phyloP scores from a whole-genome alignment of 2,888 invertebrate genomes.

The Drosophila mimetica region DNA sequence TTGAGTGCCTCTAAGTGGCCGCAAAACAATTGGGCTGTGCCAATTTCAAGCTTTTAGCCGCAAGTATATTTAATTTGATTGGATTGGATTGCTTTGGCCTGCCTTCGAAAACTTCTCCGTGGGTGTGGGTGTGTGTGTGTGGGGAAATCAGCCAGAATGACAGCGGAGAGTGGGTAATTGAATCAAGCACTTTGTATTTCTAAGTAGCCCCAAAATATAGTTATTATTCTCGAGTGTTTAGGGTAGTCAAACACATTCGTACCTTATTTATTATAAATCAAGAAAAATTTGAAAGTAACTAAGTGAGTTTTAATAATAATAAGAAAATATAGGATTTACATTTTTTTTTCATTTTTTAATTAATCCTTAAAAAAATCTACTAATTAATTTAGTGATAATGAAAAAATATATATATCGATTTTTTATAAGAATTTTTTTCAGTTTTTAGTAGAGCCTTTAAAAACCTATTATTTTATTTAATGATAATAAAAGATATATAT shows the following conservation, averaged over 20 bases:
- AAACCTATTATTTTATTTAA: too few relatives aligned
- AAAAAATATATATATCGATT: too few relatives aligned
- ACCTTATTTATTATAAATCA: too few relatives aligned
- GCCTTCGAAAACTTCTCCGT: not conserved
- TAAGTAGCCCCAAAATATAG: not conserved
- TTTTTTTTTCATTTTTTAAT: too few relatives aligned
- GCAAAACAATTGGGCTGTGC: constrained; percentile 18
- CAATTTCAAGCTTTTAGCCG: constrained; percentile 2
- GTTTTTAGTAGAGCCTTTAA: too few relatives aligned
- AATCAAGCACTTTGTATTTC: not conserved
- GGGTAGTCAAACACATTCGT: too few relatives aligned
- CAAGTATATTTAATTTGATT: constrained; percentile 10
- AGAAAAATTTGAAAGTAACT: not conserved
- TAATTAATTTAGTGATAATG: too few relatives aligned
- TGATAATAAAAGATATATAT: too few relatives aligned
- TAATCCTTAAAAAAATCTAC: too few relatives aligned
- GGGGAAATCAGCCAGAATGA: not conserved
- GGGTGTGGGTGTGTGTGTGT: not conserved
- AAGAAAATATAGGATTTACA: too few relatives aligned
- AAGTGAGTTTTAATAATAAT: too few relatives aligned
- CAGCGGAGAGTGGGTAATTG: not conserved
- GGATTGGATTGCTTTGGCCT: not conserved
- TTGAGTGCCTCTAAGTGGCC: constrained; percentile 20
- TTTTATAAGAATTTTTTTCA: too few relatives aligned
- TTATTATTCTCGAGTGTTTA: not conserved